Base-by-base conservation (phyloP, 2,797 vertebrate species). In the Chaetophractus vellerosus region DNA sequence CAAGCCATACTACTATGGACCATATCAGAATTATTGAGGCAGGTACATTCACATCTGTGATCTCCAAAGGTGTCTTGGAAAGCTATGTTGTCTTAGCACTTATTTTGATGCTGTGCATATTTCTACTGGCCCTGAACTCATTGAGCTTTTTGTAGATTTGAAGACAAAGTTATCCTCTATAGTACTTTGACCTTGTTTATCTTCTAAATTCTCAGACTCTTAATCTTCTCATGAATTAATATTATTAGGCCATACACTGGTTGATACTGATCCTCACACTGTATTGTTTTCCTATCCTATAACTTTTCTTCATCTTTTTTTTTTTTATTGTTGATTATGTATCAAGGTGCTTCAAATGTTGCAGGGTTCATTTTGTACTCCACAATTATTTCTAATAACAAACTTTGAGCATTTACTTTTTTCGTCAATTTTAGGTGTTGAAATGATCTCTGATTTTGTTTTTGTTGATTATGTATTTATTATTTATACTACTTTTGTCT, bases 391-490 rank as follows among this genome's bases (percentile, higher is more conserved):
- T 88, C 66, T 31, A 72, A 24, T 64, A 16, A 45, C 41, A 69
- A 23, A 72, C 16, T 55, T 55, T 66, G 36, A 69, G 19, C 55
- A 55, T 55, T 55, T 24, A 36, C 80, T 86, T 91, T 59, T 59
- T 57, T 82, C n/a, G 48, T 88, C 74, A 75, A 38, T 66, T 89
- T 89, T 57, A 66, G 18, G 64, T 86, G 48, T 76, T 63, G 74
- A 88, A 88, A 36, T 84, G 48, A 69, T 76, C 31, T 90, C 16
- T 6, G 0, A 38, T 69, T 96, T 86, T 72, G 68, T 92, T 83
- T 83, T 63, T 52, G 23, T 87, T 90, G 59, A 19, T 80, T 85
- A 15, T 36, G 3, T 3, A 24, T 48, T 78, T 94, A 26, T 88
- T 59, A 55, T 74, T 92, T 96, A 2, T 24, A 24, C 11, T 91